Base-by-base conservation (phyloP, 2,888 invertebrate species). In the Drosophila lacicola region DNA sequence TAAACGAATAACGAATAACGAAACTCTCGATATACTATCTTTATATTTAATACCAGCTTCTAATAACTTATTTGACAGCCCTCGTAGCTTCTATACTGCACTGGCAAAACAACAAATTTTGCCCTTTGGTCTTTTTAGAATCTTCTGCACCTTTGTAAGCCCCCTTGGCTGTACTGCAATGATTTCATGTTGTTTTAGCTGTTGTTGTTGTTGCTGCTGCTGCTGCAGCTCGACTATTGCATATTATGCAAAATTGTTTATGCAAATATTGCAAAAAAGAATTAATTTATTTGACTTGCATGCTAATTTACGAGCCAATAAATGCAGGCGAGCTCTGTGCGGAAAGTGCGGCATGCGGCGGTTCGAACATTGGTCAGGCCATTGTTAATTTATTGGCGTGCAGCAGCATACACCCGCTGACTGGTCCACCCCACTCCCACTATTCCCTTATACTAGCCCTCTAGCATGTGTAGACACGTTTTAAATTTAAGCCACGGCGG, bases 231-330 rank as follows among this genome's bases (percentile, higher is more conserved):
- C 68, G 66, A 70, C 77, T 80, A 78, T 80, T 85, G 84, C 87
- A 80, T 88, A 89, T 90, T 89, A 89, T 87, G 90, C 87, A 86
- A 89, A 89, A 89, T 90, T 90, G 90, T 82, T 89, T 90, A 90
- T 89, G 90, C 90, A 89, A 89, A 89, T 89, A 89, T 84, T 76
- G 80, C 88, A 85, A 85, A 84, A 88, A 85, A 85, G 81, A 85
- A 88, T 85, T 85, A 86, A 85, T 88, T 85, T 85, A 85, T 85
- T 85, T 85, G 87, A 81, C 88, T 88, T 83, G 87, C 87, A 85
- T 88, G 81, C 84, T 86, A 85, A 88, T 83, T 88, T 88, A 86
- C 86, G 87, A 74, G 82, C 87, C 84, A 83, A 83, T 83, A 86
- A 83, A 81, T 77, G 82, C 77, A 78, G 60, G 61, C 63, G 41